Evolutionary conservation across 64 coral and sea anemone genomes (phyloP), one percentile per base, ranked within the genome.

Genomic region (Orbicella faveolata): DNA sequence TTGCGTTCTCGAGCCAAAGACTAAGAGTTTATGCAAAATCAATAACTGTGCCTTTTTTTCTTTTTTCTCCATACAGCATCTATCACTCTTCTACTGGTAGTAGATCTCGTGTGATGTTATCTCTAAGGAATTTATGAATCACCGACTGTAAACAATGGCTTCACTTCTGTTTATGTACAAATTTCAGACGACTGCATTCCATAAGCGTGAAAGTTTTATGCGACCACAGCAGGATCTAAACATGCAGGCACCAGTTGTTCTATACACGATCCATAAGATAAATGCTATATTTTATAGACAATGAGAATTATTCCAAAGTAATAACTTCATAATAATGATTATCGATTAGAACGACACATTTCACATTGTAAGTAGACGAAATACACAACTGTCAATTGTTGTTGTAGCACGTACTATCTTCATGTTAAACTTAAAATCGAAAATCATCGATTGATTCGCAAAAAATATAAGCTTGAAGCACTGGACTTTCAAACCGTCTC

Each of bases 401-500:
- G 0, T 1, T 59, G 15, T 59, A 12, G 10, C 55, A 16, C 55
- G 55, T 59, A 12, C 55, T 8, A 15, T 59, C 55, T 59, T 48
- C 44, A 48, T 48, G 44, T 48, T 48, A 48, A 48, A 48, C 5
- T 48, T 48, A 6, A 3, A 48, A 48, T 48, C 2, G 44, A 59
- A 59, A 59, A 0, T 12, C 15, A 1, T 59, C 11, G 55, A 16
- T 16, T 14, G 55, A 59, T 16, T 59, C 2, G 55, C 2, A 10
- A 0, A 59, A 59, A 59, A 14, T 59, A 1, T 59, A 59, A 12
- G 55, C 44, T 87, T 79, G 61, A 80, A 92, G 23, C 90, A 92
- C 67, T 92, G 83, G 1, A 81, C 77, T 39, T 67, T 34, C 15
- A 87, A 80, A 70, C 61, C 90, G 15, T 87, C 69, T 53, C 41